Conservation (phyloP, 2,113 vertebrate species). For the Pangasianodon hypophthalmus region DNA sequence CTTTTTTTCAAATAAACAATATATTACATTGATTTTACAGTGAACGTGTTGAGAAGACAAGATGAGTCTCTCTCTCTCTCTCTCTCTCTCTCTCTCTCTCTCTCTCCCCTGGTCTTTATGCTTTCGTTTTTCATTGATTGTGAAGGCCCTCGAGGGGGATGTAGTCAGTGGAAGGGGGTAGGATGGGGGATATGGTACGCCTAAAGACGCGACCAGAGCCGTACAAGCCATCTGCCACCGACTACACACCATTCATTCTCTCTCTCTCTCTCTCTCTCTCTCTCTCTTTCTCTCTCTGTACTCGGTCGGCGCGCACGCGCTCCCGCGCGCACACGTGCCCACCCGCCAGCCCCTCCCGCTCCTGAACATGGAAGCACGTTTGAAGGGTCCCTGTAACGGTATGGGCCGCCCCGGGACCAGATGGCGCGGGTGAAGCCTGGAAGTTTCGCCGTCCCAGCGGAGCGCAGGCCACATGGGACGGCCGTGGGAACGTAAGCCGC, state of each 20-base stretch:
- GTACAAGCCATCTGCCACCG: slow-evolving; percentile 97
- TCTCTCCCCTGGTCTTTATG: slow-evolving; percentile 79
- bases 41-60: background rate
- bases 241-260: slow-evolving; percentile 89
- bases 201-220: slow-evolving; percentile 96
- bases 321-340: slow-evolving; percentile 17
- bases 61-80: slow-evolving; percentile 41
- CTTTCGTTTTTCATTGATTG: slow-evolving; percentile 97
- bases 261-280: slow-evolving; percentile 41
- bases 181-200: slow-evolving; percentile 82
- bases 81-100: slow-evolving; percentile 56
- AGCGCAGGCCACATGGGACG: slow-evolving; percentile 75
- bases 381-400: slow-evolving; percentile 72
- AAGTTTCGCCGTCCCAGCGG: slow-evolving; percentile 64
- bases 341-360: slow-evolving; percentile 45
- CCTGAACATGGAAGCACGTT: slow-evolving; percentile 75
- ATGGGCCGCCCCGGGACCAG: slow-evolving; percentile 71
- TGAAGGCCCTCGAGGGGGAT: slow-evolving; percentile 82
- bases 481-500: slow-evolving; percentile 78
- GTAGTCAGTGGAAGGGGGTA: slow-evolving; percentile 66
- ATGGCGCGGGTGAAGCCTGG: slow-evolving; percentile 73
- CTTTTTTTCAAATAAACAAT: background rate
- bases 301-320: slow-evolving; percentile 11
- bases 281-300: slow-evolving; percentile 34
- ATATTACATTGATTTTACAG: background rate